phyloP scores from a whole-genome alignment of 2,797 vertebrate species.

The Tokudaia tokunoshimensis region DNA sequence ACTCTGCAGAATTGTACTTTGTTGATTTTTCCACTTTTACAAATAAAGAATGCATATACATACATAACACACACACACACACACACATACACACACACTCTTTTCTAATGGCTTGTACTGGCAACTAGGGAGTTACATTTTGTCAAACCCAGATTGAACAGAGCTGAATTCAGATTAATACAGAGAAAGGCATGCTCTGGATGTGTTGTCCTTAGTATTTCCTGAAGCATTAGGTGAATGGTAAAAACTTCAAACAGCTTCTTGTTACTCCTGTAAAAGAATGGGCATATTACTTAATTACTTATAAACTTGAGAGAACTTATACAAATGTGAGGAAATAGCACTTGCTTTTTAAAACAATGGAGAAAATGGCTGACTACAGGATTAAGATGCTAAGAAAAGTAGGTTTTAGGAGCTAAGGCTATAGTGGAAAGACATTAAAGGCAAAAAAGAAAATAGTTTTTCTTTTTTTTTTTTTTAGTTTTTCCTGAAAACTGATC shows the following conservation, averaged over 20 bases:
- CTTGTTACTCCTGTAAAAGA: conserved; percentile 92
- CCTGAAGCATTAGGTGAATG: conserved; percentile 91
- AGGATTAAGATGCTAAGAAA: not conserved
- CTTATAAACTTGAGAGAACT: not conserved
- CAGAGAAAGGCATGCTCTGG: conserved; percentile 90
- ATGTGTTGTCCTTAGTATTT: conserved; percentile 89
- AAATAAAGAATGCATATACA: conserved; percentile 47
- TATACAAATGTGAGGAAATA: not conserved
- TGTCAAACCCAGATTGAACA: conserved; percentile 90
- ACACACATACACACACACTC: not conserved
- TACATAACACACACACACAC: not conserved
- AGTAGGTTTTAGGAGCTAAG: not conserved
- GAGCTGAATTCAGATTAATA: conserved; percentile 93
- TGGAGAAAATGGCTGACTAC: not conserved
- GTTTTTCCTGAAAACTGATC: not conserved
- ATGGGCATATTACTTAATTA: conserved; percentile 63
- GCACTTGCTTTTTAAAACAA: conserved; percentile 11
- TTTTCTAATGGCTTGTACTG: conserved; percentile 76
- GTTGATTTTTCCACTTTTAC: conserved; percentile 68
- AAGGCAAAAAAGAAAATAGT: not conserved
- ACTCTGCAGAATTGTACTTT: conserved; percentile 56
- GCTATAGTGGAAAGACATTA: not conserved
- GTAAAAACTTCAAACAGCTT: conserved; percentile 93
- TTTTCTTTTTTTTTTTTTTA: not conserved
- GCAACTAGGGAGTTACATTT: conserved; percentile 78